These are phyloP conservation scores for Apeira syringaria DNA, from an alignment of 2,888 invertebrate genomes.

Conservation along the genomic window DNA sequence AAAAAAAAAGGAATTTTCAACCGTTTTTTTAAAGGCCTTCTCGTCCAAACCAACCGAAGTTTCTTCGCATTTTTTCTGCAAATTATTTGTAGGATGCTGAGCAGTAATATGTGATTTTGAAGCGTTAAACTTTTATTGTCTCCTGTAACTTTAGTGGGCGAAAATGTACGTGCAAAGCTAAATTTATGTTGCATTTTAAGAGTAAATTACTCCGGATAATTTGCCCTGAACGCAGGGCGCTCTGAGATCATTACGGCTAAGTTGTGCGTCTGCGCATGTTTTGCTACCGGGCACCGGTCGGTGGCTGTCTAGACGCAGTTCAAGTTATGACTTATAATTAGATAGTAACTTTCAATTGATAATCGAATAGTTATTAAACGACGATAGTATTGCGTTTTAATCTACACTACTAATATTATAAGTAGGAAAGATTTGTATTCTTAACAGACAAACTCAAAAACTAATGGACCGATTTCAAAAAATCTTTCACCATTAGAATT, in stretches of 20 bases:
- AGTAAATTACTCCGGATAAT: constrained; percentile 43
- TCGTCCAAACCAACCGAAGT: neutral
- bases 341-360: too few relatives aligned
- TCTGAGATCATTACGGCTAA: constrained; percentile 43
- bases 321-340: neutral
- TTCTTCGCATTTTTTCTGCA: neutral
- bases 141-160: constrained; percentile 18
- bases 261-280: constrained; percentile 37
- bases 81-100: neutral
- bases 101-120: constrained; percentile 17
- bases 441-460: too few relatives aligned
- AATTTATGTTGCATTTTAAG: constrained; percentile 31
- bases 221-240: constrained; percentile 41
- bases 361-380: too few relatives aligned
- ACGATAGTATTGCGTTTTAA: too few relatives aligned
- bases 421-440: too few relatives aligned
- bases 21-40: too few relatives aligned
- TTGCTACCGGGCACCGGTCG: constrained; percentile 43
- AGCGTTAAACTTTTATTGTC: constrained; percentile 26
- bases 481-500: too few relatives aligned
- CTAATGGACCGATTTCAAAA: too few relatives aligned
- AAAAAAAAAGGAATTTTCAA: too few relatives aligned
- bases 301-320: neutral
- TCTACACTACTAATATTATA: too few relatives aligned
- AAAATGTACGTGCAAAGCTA: constrained; percentile 1